A percentile compares a stretch with the other conserved stretches of the same genome.
These are phyloP conservation scores for Leptopterna dolabrata DNA, from an alignment of 2,888 invertebrate species.

Conservation along the genomic window DNA sequence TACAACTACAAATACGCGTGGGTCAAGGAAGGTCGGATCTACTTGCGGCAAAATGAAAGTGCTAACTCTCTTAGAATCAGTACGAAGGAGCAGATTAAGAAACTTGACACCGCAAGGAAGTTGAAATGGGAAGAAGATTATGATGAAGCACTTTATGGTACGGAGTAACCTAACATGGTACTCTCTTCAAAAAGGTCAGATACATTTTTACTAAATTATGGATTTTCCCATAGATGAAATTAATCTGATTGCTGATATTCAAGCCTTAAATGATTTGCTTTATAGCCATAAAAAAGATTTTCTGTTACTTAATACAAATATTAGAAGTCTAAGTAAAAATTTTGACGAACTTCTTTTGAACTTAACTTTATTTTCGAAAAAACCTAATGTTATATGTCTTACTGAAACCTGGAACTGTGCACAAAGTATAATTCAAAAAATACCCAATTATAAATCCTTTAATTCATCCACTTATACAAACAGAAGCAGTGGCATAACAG, in stretches of 20 bases:
- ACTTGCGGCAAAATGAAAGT: background rate
- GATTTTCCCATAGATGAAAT: background rate
- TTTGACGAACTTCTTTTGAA: no score
- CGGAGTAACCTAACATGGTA: no score
- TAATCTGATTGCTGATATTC: background rate
- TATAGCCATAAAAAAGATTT: background rate
- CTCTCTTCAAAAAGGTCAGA: background rate
- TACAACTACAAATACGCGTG: background rate
- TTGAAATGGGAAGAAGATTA: background rate
- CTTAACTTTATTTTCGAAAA: background rate
- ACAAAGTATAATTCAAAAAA: background rate
- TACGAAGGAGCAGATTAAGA: background rate
- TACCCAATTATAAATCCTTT: background rate
- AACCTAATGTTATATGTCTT: constrained; percentile 4
- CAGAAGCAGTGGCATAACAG: background rate
- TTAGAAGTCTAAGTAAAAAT: background rate
- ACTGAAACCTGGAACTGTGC: constrained; percentile 23
- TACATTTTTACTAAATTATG: background rate
- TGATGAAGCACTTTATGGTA: background rate
- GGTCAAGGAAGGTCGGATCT: constrained; percentile 1
- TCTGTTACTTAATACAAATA: background rate
- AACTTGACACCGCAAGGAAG: background rate
- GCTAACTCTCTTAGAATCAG: background rate
- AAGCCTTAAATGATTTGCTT: no score
- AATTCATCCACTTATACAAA: background rate